phyloP scores from a whole-genome alignment of 2,797 vertebrate species.

The Eremophila alpestris region DNA sequence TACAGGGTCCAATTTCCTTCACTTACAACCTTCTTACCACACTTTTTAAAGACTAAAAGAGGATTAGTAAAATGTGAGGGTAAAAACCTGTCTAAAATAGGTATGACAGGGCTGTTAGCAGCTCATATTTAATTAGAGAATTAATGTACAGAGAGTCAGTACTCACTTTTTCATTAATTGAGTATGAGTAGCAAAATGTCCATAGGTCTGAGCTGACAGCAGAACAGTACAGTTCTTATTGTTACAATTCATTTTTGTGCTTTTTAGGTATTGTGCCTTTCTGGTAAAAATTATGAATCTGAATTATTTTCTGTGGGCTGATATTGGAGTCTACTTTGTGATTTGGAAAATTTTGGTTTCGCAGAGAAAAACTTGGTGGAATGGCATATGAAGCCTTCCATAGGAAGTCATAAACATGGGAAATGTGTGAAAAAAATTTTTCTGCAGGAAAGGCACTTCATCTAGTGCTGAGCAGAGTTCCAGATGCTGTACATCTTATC shows the following conservation, averaged over 20 bases:
- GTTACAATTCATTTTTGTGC: background rate
- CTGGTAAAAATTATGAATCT: too few species aligned
- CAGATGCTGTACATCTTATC: background rate
- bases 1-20: background rate
- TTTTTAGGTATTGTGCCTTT: background rate
- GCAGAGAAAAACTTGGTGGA: background rate
- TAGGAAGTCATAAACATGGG: background rate
- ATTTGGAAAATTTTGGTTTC: background rate
- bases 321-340: rapidly evolving
- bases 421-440: background rate
- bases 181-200: background rate
- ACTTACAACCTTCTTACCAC: background rate
- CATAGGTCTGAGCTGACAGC: background rate
- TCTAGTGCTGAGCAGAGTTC: background rate
- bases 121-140: constrained; percentile 8
- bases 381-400: background rate
- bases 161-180: background rate
- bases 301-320: background rate
- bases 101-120: background rate
- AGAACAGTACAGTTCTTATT: background rate
- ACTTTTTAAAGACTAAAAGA: background rate
- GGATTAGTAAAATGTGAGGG: background rate
- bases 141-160: background rate
- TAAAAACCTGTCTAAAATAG: background rate
- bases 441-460: background rate